Base-by-base conservation (phyloP, 2,797 vertebrate species). In the Epinephelus malabaricus region DNA sequence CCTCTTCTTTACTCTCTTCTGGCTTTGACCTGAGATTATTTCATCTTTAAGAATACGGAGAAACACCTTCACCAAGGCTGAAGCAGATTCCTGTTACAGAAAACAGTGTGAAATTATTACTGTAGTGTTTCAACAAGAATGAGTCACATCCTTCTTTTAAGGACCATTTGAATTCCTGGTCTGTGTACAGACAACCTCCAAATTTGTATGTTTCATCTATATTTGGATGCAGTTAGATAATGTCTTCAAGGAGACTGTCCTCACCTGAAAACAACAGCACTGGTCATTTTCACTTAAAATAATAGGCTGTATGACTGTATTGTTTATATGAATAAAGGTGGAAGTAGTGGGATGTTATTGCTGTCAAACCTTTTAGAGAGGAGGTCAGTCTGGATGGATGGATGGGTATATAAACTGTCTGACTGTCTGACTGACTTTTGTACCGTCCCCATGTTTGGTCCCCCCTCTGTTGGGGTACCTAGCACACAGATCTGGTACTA, bases 71-170 rank as follows among this genome's bases (percentile, higher is more conserved):
- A 1, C 19, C 21, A 4, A 19, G 11, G 73, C 34, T 63, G 46
- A 38, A 27, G 30, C 49, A 27, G n/a, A 50, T 19, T 21, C 14
- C 10, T 53, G 13, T 21, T 27, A 55, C 0, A 25, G 19, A 34
- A 62, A 61, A 12, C 46, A 51, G 30, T 46, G 17, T 25, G 43
- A 27, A 7, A 23, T 61, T 25, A 43, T 19, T n/a, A 38, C 13
- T 17, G 15, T 12, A 7, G 17, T n/a, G 46, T 53, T 61, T 73
- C 25, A 45, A 15, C 17, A 64, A 50, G 45, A 45, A 53, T 58
- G 61, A 79, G 64, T 79, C 46, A 71, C 30, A 46, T 3, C 25
- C 12, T 3, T 58, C 30, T 14, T 68, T 67, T 21, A 47, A 25
- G 25, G 55, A n/a, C 63, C 58, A 25, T 77, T 70, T 14, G 23